Evolutionary conservation across 2,888 invertebrate genomes (phyloP), one percentile per base, ranked within the genome.

Genomic region (Selenia dentaria): DNA sequence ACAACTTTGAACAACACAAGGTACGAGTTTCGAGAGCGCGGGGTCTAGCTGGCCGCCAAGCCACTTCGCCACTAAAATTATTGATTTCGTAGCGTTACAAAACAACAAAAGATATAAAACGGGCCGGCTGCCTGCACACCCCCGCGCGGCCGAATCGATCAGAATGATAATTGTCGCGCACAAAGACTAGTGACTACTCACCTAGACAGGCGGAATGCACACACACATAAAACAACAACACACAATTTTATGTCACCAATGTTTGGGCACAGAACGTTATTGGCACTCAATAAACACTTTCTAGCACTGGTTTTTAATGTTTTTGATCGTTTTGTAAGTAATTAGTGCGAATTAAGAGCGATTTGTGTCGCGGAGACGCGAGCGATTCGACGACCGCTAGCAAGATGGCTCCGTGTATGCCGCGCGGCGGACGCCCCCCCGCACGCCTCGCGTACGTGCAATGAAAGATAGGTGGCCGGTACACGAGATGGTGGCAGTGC

Each of bases 21-120:
- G 16, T 18, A 12, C 29, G 20, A 9, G 37, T 9, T 26, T 36
- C 10, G 35, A 45, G 46, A 49, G 45, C 45, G 49, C 43, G 46
- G 42, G 45, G 57, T 47, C 47, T 41, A 63, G 60, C 62, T 48
- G 28, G 37, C 47, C 59, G 57, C 57, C 64, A 61, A 64, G 68
- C 51, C 63, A 75, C 79, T 54, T 52, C 74, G 74, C 79, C 80
- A 84, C 86, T 86, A 86, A 87, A 86, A 86, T 83, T 90, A 90
- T 89, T 89, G 89, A 89, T 89, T 89, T 77, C 69, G 69, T 71
- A 70, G 75, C 74, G 82, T 80, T 82, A 88, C 85, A 87, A 87
- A 88, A 89, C 86, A 89, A 89, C 88, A 88, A 88, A 90, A 88
- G 86, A 89, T 85, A 88, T 83, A 86, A 87, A 87, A 86, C 82